Base-by-base conservation (phyloP, 1,140 invertebrate genomes). In the Drosophila punjabiensis region DNA sequence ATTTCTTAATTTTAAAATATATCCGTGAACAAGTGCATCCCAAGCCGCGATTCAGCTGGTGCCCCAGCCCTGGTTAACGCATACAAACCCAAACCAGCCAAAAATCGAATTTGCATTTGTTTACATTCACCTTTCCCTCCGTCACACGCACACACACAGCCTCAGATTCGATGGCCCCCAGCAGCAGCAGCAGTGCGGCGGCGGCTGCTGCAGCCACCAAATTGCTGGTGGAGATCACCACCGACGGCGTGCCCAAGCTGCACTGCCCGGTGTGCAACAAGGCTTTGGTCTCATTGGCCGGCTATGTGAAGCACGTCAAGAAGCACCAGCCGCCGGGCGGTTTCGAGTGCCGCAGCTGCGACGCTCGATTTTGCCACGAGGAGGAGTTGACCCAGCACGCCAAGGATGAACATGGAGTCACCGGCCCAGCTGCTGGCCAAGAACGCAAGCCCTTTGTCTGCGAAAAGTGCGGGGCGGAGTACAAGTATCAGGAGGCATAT, bases 311-410 rank as follows among this genome's bases (percentile, higher is more conserved):
- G 59, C 93, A 93, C 66, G 80, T 93, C 18, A 88, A 86, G 43
- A 92, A 92, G 55, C 93, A 93, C 53, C 82, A 93, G 33, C 88
- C 91, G 28, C 90, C 92, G n/a, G 91, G 91, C 30, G 92, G 91
- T 30, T 93, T 92, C 48, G 61, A 79, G 20, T 93, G 93, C 35
- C 76, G 79, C 14, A 77, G 84, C 45, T 93, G 93, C 63, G 79
- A 85, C 39, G 70, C 55, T 10, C 78, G 76, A 8, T 93, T 80
- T 55, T 92, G 88, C 43, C 71, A 78, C 16, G 83, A 91, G 47
- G 75, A 92, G 11, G 81, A 83, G 45, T 47, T 90, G 10, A 81
- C 88, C 48, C 79, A 91, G 60, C 93, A 93, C 50, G 77, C 74
- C 13, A 79, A 50, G 66, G 66, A 18, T 69, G 88, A 76, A 62